Evolutionary conservation across 2,113 vertebrate species (phyloP), one percentile per base, ranked within the genome.

Genomic region (Propithecus coquereli): DNA sequence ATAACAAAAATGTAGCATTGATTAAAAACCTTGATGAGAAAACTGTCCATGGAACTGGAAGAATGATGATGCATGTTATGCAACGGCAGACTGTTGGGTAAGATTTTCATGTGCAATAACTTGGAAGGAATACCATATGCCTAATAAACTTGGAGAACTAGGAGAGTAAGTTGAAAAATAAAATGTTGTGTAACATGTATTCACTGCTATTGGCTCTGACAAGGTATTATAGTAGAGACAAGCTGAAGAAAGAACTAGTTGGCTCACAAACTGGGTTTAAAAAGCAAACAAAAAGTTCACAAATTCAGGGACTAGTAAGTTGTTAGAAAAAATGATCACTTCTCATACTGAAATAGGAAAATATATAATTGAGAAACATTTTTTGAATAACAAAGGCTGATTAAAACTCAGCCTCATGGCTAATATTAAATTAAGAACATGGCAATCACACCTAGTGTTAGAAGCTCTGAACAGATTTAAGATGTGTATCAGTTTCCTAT

Each of bases 301-400:
- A 83, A 79, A 94, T 89, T 85, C 37, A 71, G 40, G 25, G 54
- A 14, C 43, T 73, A 70, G 6, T 63, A 65, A 52, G 20, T 43
- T 85, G 9, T 96, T 79, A 89, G 7, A 91, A 85, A 18, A 94
- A 90, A 83, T 61, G 10, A 83, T 45, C 70, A 30, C 2, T 59
- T 66, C 27, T 59, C 47, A 45, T 43, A 91, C 30, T 91, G 85
- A 84, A 76, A 89, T 2, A 82, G 54, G 91, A 89, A 91, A 87
- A 82, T 93, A 65, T 13, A 34, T 83, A 74, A 94, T 52, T 92
- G 65, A 93, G 59, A 95, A 91, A 34, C 94, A n/a, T 32, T 70
- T 87, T 84, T 91, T 92, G 45, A 90, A 54, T 10, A 90, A 65
- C 40, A 57, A 85, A 68, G n/a, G 0, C 66, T 87, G 47, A 71